These are phyloP conservation scores for Hydropsyche tenuis DNA, from an alignment of 1,140 invertebrate species.

Conservation along the genomic window DNA sequence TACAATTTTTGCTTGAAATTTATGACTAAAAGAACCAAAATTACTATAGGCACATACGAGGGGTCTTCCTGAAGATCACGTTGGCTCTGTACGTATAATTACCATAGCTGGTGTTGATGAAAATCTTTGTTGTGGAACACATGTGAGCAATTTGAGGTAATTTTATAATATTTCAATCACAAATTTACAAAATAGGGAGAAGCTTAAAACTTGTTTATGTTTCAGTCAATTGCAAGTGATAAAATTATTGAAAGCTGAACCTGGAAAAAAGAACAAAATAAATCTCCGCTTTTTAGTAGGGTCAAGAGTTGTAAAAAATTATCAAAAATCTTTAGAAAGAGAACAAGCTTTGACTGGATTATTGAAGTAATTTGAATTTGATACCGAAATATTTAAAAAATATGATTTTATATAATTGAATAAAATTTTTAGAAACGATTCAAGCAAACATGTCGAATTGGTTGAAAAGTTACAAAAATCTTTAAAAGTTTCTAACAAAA, in stretches of 20 bases:
- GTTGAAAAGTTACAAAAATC: slow-evolving; percentile 76
- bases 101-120: slow-evolving; percentile 74
- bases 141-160: slow-evolving; percentile 74
- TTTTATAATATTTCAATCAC: neutral
- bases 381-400: too few species aligned
- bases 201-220: too few species aligned
- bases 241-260: slow-evolving; percentile 74
- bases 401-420: slow-evolving; percentile 18
- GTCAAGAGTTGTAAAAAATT: slow-evolving; percentile 67
- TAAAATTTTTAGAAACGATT: slow-evolving; percentile 66
- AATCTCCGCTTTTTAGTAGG: slow-evolving; percentile 76
- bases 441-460: slow-evolving; percentile 70
- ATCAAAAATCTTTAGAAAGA: slow-evolving; percentile 67
- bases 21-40: neutral
- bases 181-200: neutral
- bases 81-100: slow-evolving; percentile 76
- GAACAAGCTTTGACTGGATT: slow-evolving; percentile 72
- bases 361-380: slow-evolving; percentile 75
- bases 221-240: slow-evolving; percentile 77
- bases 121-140: slow-evolving; percentile 88
- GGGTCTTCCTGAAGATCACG: slow-evolving; percentile 78
- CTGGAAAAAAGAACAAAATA: slow-evolving; percentile 76
- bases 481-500: slow-evolving; percentile 69
- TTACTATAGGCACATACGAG: slow-evolving; percentile 63
- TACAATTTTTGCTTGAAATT: neutral